These are phyloP conservation scores for Drosophila nr. fundita DNA, from an alignment of 2,888 invertebrate species.

Conservation along the genomic window DNA sequence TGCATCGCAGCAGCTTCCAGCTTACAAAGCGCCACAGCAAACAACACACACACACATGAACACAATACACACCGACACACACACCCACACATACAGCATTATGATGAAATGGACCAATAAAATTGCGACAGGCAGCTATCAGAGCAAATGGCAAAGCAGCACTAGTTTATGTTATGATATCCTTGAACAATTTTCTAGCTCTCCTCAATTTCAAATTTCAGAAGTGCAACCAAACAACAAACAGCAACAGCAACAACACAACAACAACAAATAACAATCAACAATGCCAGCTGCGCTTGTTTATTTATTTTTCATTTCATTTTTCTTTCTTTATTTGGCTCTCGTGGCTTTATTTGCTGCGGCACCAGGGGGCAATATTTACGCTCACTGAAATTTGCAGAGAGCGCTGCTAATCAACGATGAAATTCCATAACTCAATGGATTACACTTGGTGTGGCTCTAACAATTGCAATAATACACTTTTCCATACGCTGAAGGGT, in stretches of 20 bases:
- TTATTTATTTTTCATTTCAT: constrained; percentile 33
- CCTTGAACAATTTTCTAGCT: constrained; percentile 56
- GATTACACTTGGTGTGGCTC: constrained; percentile 9
- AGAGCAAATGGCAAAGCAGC: constrained; percentile 35
- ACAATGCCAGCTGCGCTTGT: constrained; percentile 18
- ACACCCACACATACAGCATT: neutral
- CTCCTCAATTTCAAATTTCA: constrained; percentile 60
- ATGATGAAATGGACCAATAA: constrained; percentile 35
- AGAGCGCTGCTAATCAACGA: constrained; percentile 64
- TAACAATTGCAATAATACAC: constrained; percentile 46
- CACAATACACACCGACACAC: constrained; percentile 8
- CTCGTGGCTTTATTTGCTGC: constrained; percentile 55
- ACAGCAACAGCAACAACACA: constrained; percentile 16
- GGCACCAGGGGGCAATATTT: constrained; percentile 34
- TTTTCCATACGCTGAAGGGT: constrained; percentile 14
- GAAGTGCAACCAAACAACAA: constrained; percentile 36
- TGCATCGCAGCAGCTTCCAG: constrained; percentile 46
- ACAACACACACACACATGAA: constrained; percentile 6
- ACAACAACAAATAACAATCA: constrained; percentile 17
- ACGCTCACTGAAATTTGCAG: constrained; percentile 33
- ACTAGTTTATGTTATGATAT: constrained; percentile 18
- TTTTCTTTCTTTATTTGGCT: neutral
- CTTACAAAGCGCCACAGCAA: constrained; percentile 34
- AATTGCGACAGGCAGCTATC: constrained; percentile 16
- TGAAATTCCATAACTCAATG: constrained; percentile 43